Conservation (phyloP, 2,888 invertebrate genomes). For the Axea sp. region DNA sequence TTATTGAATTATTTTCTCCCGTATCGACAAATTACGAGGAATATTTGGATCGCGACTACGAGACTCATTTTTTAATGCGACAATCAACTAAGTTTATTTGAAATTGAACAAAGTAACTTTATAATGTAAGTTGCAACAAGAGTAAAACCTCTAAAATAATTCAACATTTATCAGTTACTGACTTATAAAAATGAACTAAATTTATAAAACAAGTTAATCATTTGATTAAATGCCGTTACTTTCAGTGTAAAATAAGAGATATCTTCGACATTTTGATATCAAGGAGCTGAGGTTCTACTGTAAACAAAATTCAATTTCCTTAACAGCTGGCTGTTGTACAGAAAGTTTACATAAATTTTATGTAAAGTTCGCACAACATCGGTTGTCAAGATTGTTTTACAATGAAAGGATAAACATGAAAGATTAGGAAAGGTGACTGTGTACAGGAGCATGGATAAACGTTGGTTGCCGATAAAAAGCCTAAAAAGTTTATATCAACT, state of each 20-base stretch:
- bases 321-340: background rate
- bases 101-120: constrained; percentile 8
- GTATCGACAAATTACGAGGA: constrained; percentile 22
- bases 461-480: constrained; percentile 55
- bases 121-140: background rate
- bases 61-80: constrained; percentile 7
- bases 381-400: background rate
- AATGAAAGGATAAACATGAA: constrained; percentile 3
- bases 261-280: background rate
- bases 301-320: background rate
- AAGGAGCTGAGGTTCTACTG: background rate
- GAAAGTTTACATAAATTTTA: background rate
- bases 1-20: constrained; percentile 23
- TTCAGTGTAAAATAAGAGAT: background rate
- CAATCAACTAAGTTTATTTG: constrained; percentile 13
- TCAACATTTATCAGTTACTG: too few species aligned
- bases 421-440: constrained; percentile 17
- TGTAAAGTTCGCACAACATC: background rate
- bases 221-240: background rate
- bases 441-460: constrained; percentile 8
- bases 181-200: too few species aligned
- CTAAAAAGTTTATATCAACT: constrained; percentile 66
- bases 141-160: constrained; percentile 3
- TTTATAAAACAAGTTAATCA: background rate
- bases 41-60: constrained; percentile 14